Evolutionary conservation across 2,797 vertebrate species (phyloP).

Genomic region (Botia kubotai): DNA sequence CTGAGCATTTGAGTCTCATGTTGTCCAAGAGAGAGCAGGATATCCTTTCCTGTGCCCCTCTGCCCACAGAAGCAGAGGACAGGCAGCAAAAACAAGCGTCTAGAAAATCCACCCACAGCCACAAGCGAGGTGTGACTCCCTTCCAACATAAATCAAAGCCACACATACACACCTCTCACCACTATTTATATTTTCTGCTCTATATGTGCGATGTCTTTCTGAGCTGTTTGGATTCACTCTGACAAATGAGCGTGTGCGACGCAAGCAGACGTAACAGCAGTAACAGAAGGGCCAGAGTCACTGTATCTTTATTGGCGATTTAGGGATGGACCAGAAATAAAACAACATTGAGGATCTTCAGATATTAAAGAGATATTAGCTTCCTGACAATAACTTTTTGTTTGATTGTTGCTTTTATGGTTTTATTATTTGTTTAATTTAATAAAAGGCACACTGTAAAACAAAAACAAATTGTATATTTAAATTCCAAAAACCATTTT

Average conservation of each 20-base stretch:
- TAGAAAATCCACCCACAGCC: neutral
- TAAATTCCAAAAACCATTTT: too few relatives aligned
- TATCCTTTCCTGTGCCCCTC: slow-evolving; percentile 42
- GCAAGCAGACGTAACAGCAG: slow-evolving; percentile 72
- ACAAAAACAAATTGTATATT: too few relatives aligned
- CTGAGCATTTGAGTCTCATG: slow-evolving; percentile 36
- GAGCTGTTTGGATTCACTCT: slow-evolving; percentile 74
- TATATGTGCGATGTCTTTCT: slow-evolving; percentile 14
- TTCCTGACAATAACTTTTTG: slow-evolving; percentile 73
- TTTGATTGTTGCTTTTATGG: neutral
- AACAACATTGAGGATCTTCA: slow-evolving; percentile 72
- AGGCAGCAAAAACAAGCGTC: slow-evolving; percentile 21
- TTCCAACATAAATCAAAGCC: neutral
- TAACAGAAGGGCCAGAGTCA: slow-evolving; percentile 62
- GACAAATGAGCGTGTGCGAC: slow-evolving; percentile 75
- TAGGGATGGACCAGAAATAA: slow-evolving; percentile 72
- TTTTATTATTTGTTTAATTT: neutral
- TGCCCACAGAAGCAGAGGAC: slow-evolving; percentile 57
- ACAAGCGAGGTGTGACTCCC: slow-evolving; percentile 26
- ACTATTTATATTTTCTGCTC: neutral
- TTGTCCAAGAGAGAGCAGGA: slow-evolving; percentile 19
- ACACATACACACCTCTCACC: neutral
- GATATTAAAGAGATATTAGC: slow-evolving; percentile 67
- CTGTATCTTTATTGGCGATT: slow-evolving; percentile 81
- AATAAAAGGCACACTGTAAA: too few relatives aligned